Base-by-base conservation (phyloP, 2,113 vertebrate species). In the Oreochromis niloticus region DNA sequence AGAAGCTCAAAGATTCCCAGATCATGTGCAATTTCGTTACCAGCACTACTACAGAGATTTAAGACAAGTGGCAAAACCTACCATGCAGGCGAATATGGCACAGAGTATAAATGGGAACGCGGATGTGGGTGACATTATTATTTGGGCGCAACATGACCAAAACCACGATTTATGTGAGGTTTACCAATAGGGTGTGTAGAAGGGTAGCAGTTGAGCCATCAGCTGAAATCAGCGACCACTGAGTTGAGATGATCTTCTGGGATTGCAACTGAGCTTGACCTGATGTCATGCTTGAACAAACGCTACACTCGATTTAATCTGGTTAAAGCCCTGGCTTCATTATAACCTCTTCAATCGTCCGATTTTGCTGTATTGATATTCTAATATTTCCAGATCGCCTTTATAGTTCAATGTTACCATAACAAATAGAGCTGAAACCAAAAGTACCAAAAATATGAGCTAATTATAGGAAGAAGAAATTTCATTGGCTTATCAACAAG, bases 131-230 rank as follows among this genome's bases (percentile, higher is more conserved):
- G 66, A 43, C n/a, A 43, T 71, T 24, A 71, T 43, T 24, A 71
- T 71, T 27, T 46, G 39, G 8, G 13, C 4, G 6, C 39, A 27
- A 48, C 68, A 48, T 27, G 1, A 27, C 41, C 22, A 30, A 48
- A 30, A 1, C 22, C 6, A 30, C 5, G 41, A 48, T 30, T 27
- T 48, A 32, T 10, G 17, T 19, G 71, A 78, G 27, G 27, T 50
- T 50, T 78, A 48, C 43, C 43, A 50, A 75, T 50, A 50, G 9
- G 4, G 32, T 32, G 43, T 78, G 43, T 19, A 78, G 71, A 78
- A 78, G 6, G 24, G 27, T 32, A 50, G 46, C 71, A 78, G 43
- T 27, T 73, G 66, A 73, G 39, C 66, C 66, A 71, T 73, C 66
- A 27, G 12, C n/a, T 50, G 16, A 75, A 30, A 48, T 75, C 6